Base-by-base conservation (phyloP, 1,140 invertebrate species). In the Oedothorax gibbosus region DNA sequence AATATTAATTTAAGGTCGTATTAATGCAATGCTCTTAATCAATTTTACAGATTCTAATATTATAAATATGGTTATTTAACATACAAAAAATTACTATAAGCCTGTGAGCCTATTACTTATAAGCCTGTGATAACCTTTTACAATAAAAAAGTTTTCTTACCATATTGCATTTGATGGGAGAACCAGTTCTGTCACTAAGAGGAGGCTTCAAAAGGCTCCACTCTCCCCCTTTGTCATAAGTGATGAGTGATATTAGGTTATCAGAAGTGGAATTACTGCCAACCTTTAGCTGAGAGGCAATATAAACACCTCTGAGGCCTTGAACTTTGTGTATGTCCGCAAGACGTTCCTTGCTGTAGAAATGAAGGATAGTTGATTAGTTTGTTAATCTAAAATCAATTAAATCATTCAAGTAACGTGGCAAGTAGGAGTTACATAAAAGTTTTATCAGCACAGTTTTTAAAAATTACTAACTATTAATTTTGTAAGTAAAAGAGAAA, bases 251-350 rank as follows among this genome's bases (percentile, higher is more conserved):
- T 0, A 93, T 90, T 51, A 96, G 89, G 89, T 96, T 92, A 87
- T 96, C 94, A 0, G 94, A 93, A 35, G 51, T 87, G 69, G 91
- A 91, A 9, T 73, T 18, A 5, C 90, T 90, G 87, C 92, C 92
- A 8, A 85, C 68, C 54, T 89, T 88, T 0, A 97, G 92, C 89
- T 95, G 94, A 0, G 95, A 97, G 0, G 95, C 96, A 86, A 98
- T 97, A 89, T 97, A 98, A 77, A 97, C 95, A 7, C 96, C 96
- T 49, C 93, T 91, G 14, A 98, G 89, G 10, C 96, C 96, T 88
- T 95, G 93, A 0, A 98, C 94, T 89, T 95, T 95, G 88, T 97
- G 95, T 0, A 98, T 89, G 89, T 98, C 96, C n/a, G 95, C 95
- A 91, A 98, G 97, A 11, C 94, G 89, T 86, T 96, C 94, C 75